Conservation (phyloP, 2,888 invertebrate species). For the Hirtodrosophila alboralis region DNA sequence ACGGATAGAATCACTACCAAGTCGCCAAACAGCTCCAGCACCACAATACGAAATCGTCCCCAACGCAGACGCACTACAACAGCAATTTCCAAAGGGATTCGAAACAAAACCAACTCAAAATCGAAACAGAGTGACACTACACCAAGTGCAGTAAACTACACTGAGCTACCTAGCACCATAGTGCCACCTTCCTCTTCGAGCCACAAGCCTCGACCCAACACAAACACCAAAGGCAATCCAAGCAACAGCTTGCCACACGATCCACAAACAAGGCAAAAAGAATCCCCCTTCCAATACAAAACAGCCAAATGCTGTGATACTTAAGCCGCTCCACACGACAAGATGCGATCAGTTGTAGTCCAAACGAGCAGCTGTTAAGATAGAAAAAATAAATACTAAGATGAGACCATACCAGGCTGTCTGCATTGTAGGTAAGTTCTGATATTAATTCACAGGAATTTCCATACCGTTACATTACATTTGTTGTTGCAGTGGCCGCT, state of each 20-base stretch:
- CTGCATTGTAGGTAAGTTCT: constrained; percentile 59
- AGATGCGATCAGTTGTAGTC: constrained; percentile 63
- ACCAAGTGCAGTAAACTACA: constrained; percentile 6
- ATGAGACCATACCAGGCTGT: constrained; percentile 55
- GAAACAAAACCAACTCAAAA: constrained; percentile 4
- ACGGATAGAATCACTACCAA: constrained; percentile 12
- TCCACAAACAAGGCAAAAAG: too few species aligned
- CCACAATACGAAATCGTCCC: constrained; percentile 32
- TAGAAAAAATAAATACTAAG: constrained; percentile 18
- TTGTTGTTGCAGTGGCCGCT: constrained; percentile 38
- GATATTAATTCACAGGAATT: constrained; percentile 2
- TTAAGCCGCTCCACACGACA: constrained; percentile 45
- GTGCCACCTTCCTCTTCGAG: constrained; percentile 4
- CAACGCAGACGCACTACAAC: constrained; percentile 49
- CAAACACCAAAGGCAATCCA: constrained; percentile 3
- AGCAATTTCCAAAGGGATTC: constrained; percentile 36
- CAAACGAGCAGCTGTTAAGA: constrained; percentile 57
- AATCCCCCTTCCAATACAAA: too few species aligned
- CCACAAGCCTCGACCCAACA: constrained; percentile 14
- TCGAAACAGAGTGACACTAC: constrained; percentile 10
- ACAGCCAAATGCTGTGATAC: constrained; percentile 31
- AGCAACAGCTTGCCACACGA: constrained; percentile 34
- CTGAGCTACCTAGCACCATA: constrained; percentile 7
- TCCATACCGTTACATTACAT: neutral
- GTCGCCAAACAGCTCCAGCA: constrained; percentile 29